These are phyloP conservation scores for Caenorhabditis drosophilae DNA, from an alignment of 2,888 invertebrate species.

Conservation along the genomic window DNA sequence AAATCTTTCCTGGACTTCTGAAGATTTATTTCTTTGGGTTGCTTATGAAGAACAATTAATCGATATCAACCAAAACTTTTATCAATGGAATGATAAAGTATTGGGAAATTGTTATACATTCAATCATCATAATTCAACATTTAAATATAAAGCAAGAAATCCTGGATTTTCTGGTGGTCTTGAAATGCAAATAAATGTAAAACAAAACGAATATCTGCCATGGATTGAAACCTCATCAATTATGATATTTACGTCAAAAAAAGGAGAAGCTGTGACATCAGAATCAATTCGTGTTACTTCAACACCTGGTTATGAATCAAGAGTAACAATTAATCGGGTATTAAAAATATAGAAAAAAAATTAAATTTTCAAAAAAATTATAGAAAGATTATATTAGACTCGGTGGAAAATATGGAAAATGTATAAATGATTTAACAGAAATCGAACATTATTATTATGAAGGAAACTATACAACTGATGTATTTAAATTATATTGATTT, in stretches of 20 bases:
- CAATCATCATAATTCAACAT: constrained; percentile 44
- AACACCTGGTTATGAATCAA: constrained; percentile 29
- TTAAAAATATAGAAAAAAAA: too few species aligned
- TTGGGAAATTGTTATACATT: constrained; percentile 58
- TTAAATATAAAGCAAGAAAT: constrained; percentile 26
- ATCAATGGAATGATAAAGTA: constrained; percentile 48
- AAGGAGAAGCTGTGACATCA: constrained; percentile 42
- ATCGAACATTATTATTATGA: constrained; percentile 50
- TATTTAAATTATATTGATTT: constrained; percentile 11
- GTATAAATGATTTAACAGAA: constrained; percentile 38
- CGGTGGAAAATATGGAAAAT: constrained; percentile 50
- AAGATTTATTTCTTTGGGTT: constrained; percentile 50
- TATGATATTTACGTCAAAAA: constrained; percentile 43
- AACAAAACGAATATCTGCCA: constrained; percentile 44
- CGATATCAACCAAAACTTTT: constrained; percentile 35
- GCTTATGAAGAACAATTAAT: constrained; percentile 48
- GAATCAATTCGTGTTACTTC: constrained; percentile 47
- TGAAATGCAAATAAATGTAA: constrained; percentile 39
- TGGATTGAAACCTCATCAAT: constrained; percentile 50
- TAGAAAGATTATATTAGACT: constrained; percentile 43
- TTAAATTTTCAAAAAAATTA: constrained; percentile 6
- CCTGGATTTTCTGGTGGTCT: constrained; percentile 36
- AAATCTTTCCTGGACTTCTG: constrained; percentile 45
- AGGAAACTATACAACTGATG: constrained; percentile 53
- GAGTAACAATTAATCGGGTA: constrained; percentile 25